Evolutionary conservation across 2,797 vertebrate species (phyloP).

Genomic region (Muscicapa comitata): DNA sequence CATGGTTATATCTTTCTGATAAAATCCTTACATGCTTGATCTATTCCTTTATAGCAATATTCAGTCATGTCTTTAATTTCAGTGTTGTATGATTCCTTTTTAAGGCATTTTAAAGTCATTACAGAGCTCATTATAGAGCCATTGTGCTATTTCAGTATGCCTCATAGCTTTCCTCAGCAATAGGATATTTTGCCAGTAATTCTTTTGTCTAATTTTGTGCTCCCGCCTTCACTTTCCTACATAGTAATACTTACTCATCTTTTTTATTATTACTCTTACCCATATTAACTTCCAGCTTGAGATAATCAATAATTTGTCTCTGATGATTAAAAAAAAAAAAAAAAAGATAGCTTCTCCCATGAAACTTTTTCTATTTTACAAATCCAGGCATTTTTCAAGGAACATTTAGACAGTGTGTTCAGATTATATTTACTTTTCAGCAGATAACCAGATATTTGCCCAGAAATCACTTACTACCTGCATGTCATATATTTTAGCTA

Average conservation of each 20-base stretch:
- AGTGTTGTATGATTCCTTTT: not conserved
- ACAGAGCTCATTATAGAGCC: not conserved
- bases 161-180: not conserved
- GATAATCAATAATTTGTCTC: not conserved
- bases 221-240: not conserved
- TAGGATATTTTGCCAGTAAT: not conserved
- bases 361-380: not conserved
- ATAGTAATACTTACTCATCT: not conserved
- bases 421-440: not conserved
- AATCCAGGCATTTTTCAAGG: not conserved
- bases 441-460: not conserved
- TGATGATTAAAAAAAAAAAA: not conserved
- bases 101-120: not conserved
- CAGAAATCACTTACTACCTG: not conserved
- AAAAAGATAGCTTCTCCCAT: not conserved
- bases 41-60: not conserved
- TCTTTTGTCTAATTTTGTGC: not conserved
- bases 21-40: not conserved
- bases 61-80: not conserved
- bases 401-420: not conserved
- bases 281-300: not conserved
- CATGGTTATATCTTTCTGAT: not conserved
- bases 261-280: not conserved
- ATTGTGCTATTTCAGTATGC: not conserved
- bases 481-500: not conserved